Evolutionary conservation across 2,888 invertebrate genomes (phyloP).

Genomic region (Rugalucina vietnamica): DNA sequence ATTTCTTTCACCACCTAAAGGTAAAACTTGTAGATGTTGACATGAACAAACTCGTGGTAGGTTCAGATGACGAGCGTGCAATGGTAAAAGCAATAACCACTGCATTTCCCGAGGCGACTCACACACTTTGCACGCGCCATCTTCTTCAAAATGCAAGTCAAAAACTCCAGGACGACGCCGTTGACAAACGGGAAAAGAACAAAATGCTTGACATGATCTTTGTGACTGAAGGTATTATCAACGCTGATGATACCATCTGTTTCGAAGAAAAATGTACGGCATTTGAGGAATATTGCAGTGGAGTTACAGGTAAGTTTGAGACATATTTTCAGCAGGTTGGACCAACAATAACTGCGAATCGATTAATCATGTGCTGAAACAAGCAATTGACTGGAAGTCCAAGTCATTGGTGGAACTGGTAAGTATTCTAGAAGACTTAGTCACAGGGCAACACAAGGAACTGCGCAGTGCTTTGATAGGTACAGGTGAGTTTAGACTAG

Average conservation of each 20-base stretch:
- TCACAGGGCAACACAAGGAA: background rate
- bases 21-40: constrained; percentile 25
- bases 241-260: constrained; percentile 24
- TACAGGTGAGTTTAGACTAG: background rate
- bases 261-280: constrained; percentile 46
- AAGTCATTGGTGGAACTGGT: background rate
- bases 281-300: background rate
- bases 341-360: constrained; percentile 1
- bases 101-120: background rate
- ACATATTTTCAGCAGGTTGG: background rate
- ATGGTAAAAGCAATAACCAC: background rate
- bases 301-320: constrained; percentile 30
- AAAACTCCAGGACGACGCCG: constrained; percentile 24
- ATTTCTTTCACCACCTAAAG: constrained; percentile 40
- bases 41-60: background rate
- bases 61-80: background rate
- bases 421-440: background rate
- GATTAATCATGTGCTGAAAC: constrained; percentile 20
- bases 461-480: background rate
- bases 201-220: constrained; percentile 28
- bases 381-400: constrained; percentile 16
- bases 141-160: constrained; percentile 23
- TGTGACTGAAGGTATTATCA: constrained; percentile 15
- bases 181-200: background rate
- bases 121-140: constrained; percentile 35